Percentiles rank a stretch among this genome's conserved stretches.
phyloP scores from a whole-genome alignment of 92 coral and sea anemone species.

The Parazoanthus swiftii region DNA sequence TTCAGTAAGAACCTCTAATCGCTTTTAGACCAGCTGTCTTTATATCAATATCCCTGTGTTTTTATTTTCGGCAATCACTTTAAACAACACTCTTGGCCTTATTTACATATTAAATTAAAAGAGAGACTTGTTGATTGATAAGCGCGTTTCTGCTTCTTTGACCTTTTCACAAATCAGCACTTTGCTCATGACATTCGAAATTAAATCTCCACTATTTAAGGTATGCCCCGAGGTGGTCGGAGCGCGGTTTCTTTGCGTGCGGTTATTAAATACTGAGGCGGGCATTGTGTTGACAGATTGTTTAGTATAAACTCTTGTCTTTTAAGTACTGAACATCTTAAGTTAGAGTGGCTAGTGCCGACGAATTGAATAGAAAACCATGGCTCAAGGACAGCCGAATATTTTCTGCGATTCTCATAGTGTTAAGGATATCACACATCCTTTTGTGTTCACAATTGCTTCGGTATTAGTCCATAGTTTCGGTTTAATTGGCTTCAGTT shows the following conservation, averaged over 20 bases:
- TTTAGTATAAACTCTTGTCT: constrained; percentile 30
- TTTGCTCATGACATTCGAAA: constrained; percentile 27
- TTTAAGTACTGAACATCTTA: constrained; percentile 23
- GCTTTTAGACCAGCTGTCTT: constrained; percentile 1
- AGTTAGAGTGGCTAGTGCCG: constrained; percentile 1
- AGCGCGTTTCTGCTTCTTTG: constrained; percentile 26
- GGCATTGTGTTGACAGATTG: constrained; percentile 33
- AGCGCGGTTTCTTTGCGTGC: constrained; percentile 35
- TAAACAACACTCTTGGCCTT: constrained; percentile 12
- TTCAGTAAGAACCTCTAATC: not conserved
- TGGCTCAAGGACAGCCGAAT: not conserved
- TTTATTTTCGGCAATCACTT: constrained; percentile 9
- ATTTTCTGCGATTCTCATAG: not conserved
- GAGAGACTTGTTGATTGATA: constrained; percentile 33
- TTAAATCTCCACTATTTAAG: constrained; percentile 28
- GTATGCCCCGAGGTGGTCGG: constrained; percentile 26
- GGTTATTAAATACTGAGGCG: constrained; percentile 41
- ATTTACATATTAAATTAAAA: constrained; percentile 44
- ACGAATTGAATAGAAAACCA: not conserved
- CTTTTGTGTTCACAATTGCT: not conserved
- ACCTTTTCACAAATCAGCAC: constrained; percentile 37
- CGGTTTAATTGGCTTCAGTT: constrained; percentile 1
- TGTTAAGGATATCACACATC: not conserved
- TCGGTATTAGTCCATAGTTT: not conserved
- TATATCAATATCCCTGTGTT: not conserved